Conservation (phyloP, 1,140 invertebrate genomes). For the Sinella curviseta region DNA sequence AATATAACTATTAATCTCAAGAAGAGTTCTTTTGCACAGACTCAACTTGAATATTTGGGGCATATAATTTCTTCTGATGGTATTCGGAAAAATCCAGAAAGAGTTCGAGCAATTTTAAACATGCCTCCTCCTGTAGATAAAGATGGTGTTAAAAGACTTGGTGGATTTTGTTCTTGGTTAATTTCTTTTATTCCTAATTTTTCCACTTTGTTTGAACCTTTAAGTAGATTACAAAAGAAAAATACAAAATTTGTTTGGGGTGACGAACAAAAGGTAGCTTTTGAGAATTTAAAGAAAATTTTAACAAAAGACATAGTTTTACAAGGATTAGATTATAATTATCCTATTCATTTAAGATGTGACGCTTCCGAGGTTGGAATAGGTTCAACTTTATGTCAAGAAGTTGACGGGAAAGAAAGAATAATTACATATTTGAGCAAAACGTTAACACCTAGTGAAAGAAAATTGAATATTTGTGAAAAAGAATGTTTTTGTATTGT, state of each 20-base stretch:
- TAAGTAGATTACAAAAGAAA: slow-evolving; percentile 40
- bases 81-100: slow-evolving; percentile 52
- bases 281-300: slow-evolving; percentile 22
- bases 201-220: slow-evolving; percentile 49
- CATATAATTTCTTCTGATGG: slow-evolving; percentile 51
- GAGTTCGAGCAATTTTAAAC: slow-evolving; percentile 53
- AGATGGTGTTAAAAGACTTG: slow-evolving; percentile 55
- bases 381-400: no score
- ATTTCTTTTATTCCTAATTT: slow-evolving; percentile 53
- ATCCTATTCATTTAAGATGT: slow-evolving; percentile 31
- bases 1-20: slow-evolving; percentile 50
- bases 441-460: slow-evolving; percentile 7
- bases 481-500: no score
- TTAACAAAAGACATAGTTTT: slow-evolving; percentile 20
- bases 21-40: slow-evolving; percentile 52
- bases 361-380: slow-evolving; percentile 31
- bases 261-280: slow-evolving; percentile 29
- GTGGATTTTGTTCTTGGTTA: slow-evolving; percentile 57
- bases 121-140: slow-evolving; percentile 51
- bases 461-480: not conserved
- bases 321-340: slow-evolving; percentile 33
- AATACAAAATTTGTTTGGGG: not conserved
- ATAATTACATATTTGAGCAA: slow-evolving; percentile 30
- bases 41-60: slow-evolving; percentile 52
- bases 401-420: slow-evolving; percentile 10